A percentile compares a stretch with the other conserved stretches of the same genome.
phyloP scores from a whole-genome alignment of 2,888 invertebrate genomes.

The Bugula neritina region DNA sequence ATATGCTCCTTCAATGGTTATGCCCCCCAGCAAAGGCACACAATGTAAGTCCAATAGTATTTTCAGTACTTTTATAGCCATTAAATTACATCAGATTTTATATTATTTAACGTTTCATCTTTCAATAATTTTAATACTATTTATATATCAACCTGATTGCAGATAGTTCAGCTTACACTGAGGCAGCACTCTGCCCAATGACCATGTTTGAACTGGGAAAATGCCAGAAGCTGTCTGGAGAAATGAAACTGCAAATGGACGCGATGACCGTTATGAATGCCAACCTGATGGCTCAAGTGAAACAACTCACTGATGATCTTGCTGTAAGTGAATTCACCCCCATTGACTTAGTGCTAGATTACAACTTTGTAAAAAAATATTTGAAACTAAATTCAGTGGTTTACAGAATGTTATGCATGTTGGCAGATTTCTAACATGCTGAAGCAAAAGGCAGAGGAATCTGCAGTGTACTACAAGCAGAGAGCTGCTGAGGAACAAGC shows the following conservation, averaged over 20 bases:
- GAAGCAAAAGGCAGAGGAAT: conserved; percentile 11
- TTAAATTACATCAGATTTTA: too few species aligned
- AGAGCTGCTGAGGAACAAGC: conserved; percentile 13
- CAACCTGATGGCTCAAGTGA: background rate
- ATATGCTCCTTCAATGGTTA: background rate
- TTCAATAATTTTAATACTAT: too few species aligned
- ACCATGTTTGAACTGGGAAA: conserved; percentile 24
- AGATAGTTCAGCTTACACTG: background rate
- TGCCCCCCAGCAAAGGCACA: conserved; percentile 20
- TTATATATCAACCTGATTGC: background rate
- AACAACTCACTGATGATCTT: background rate
- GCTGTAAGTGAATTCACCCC: background rate
- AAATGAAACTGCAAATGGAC: conserved; percentile 22
- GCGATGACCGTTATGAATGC: background rate
- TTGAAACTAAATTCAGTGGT: background rate
- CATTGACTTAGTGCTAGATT: background rate
- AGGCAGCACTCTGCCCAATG: conserved; percentile 24
- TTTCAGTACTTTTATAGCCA: too few species aligned
- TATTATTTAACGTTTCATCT: too few species aligned
- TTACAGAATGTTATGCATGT: background rate
- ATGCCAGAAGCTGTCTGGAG: conserved; percentile 18
- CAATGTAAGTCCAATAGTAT: too few species aligned
- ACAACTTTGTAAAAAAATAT: background rate
- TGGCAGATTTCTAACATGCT: conserved; percentile 1
- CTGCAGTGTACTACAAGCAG: background rate